A percentile compares a stretch with the other conserved stretches of the same genome.
Conservation (phyloP, 1,140 invertebrate species). For the Lordiphosa mommai region DNA sequence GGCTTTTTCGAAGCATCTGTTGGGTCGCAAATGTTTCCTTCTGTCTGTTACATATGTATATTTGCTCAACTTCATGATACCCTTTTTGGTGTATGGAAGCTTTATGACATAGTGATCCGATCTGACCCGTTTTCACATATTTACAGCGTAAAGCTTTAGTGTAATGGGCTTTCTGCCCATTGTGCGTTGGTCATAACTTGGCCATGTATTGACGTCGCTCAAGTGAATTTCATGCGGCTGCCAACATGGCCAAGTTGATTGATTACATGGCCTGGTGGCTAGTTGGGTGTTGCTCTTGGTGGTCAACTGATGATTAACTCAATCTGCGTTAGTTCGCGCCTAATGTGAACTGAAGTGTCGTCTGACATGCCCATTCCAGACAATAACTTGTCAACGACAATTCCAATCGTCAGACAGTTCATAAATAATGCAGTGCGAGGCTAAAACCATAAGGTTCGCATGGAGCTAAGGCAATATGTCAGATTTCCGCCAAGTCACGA, state of each 20-base stretch:
- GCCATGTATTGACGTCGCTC: conserved; percentile 19
- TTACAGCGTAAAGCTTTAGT: too few species aligned
- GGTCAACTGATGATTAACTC: conserved; percentile 54
- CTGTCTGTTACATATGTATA: too few species aligned
- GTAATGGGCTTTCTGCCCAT: too few species aligned
- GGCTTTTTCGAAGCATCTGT: too few species aligned
- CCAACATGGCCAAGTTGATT: conserved; percentile 34
- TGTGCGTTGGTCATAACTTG: conserved; percentile 20
- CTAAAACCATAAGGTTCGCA: conserved; percentile 1
- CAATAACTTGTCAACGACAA: conserved; percentile 40
- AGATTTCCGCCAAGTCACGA: conserved; percentile 18
- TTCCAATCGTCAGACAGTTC: conserved; percentile 22
- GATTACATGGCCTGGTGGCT: conserved; percentile 33
- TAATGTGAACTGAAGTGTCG: conserved; percentile 44
- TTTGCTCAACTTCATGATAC: too few species aligned
- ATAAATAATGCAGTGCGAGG: conserved; percentile 45
- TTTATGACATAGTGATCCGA: too few species aligned
- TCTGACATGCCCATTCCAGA: conserved; percentile 8
- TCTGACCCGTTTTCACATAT: too few species aligned
- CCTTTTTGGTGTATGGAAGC: too few species aligned
- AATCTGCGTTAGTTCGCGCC: conserved; percentile 36
- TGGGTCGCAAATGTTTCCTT: too few species aligned
- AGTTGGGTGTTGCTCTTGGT: conserved; percentile 9
- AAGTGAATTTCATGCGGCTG: conserved; percentile 28
- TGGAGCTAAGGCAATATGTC: background rate